A percentile compares a stretch with the other conserved stretches of the same genome.
Conservation (phyloP, 2,888 invertebrate genomes). For the Notocelia uddmanniana region DNA sequence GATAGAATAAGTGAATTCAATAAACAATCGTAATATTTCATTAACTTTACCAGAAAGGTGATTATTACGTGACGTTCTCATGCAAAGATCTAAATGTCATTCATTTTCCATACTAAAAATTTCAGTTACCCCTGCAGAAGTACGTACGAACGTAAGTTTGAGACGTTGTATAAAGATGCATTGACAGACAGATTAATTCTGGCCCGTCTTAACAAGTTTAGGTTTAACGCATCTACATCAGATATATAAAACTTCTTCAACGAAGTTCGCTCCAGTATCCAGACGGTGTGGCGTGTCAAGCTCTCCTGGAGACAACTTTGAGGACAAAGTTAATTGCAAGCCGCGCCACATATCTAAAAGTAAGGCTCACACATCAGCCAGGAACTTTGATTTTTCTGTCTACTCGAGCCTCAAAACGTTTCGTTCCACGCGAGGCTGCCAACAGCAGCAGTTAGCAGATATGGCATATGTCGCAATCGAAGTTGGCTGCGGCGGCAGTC, state of each 20-base stretch:
- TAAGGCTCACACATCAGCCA: constrained; percentile 11
- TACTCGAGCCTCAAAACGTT: constrained; percentile 24
- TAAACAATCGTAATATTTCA: background rate
- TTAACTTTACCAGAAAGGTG: background rate
- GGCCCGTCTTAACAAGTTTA: background rate
- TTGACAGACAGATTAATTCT: background rate
- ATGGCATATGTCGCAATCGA: constrained; percentile 53
- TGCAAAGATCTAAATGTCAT: no score
- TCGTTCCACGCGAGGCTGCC: constrained; percentile 30
- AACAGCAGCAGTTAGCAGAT: constrained; percentile 51
- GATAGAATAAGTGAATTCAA: background rate
- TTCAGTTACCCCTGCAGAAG: no score
- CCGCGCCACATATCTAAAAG: constrained; percentile 3
- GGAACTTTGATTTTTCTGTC: constrained; percentile 18
- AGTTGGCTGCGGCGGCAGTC: constrained; percentile 53
- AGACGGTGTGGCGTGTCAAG: constrained; percentile 29
- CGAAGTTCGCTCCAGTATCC: constrained; percentile 17
- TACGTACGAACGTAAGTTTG: no score
- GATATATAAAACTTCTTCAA: background rate
- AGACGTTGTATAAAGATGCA: no score
- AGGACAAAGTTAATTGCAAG: constrained; percentile 39
- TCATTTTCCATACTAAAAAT: no score
- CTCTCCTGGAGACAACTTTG: constrained; percentile 23
- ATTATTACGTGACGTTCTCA: no score
- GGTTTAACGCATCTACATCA: background rate